These are phyloP conservation scores for Xiphophorus birchmanni DNA, from an alignment of 2,797 vertebrate species.

Conservation along the genomic window DNA sequence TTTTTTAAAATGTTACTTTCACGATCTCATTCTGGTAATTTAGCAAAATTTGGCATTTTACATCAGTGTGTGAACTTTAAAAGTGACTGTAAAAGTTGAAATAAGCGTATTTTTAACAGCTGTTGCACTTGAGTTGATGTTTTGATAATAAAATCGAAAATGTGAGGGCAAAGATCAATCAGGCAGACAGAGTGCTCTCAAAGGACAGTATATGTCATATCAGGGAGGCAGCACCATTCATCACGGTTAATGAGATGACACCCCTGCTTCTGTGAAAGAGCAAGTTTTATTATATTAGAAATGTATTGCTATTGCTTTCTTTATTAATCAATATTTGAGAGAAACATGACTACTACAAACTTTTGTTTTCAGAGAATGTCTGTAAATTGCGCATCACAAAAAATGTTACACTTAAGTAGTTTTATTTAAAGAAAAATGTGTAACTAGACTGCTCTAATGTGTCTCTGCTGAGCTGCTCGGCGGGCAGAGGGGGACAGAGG, in stretches of 20 bases:
- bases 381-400: slow-evolving; percentile 12
- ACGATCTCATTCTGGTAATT: neutral
- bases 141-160: slow-evolving; percentile 3
- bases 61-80: neutral
- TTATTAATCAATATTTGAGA: neutral
- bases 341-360: slow-evolving; percentile 3
- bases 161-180: slow-evolving; percentile 29
- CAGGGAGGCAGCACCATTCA: slow-evolving; percentile 19
- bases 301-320: slow-evolving; percentile 15
- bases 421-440: slow-evolving; percentile 24
- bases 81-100: neutral
- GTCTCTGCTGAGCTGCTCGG: slow-evolving; percentile 58
- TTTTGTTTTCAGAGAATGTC: slow-evolving; percentile 10
- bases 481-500: slow-evolving; percentile 66
- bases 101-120: neutral
- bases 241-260: slow-evolving; percentile 24
- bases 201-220: slow-evolving; percentile 14
- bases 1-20: neutral
- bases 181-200: slow-evolving; percentile 21
- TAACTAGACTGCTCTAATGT: slow-evolving; percentile 6
- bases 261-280: slow-evolving; percentile 10
- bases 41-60: neutral
- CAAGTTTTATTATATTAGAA: neutral
- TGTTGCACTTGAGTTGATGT: slow-evolving; percentile 3
- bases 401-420: neutral